A percentile compares a stretch with the other conserved stretches of the same genome.
Evolutionary conservation across 1,140 invertebrate genomes (phyloP).

Genomic region (honey bee (Apis mellifera)): DNA sequence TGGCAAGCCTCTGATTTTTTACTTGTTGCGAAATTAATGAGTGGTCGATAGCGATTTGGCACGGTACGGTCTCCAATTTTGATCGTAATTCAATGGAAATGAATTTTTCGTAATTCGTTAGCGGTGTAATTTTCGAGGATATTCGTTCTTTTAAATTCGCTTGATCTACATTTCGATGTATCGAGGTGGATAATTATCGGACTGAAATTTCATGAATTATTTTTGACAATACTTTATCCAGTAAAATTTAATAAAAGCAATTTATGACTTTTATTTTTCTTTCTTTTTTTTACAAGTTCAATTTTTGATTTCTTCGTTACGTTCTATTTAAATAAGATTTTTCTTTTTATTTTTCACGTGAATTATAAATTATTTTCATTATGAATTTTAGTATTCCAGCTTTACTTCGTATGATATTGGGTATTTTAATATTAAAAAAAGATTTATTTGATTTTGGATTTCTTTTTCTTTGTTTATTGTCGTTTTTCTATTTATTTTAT

Average conservation of each 20-base stretch:
- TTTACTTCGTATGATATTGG: too few species aligned
- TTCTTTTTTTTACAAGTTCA: neutral
- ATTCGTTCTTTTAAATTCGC: neutral
- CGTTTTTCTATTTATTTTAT: too few species aligned
- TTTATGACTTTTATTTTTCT: neutral
- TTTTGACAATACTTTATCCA: neutral
- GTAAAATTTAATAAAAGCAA: neutral
- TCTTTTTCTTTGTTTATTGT: too few species aligned
- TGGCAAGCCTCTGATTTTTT: conserved; percentile 31
- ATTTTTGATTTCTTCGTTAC: neutral
- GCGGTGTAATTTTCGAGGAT: neutral
- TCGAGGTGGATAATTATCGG: neutral
- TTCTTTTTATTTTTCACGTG: too few species aligned
- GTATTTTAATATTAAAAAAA: too few species aligned
- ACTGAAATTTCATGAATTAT: neutral
- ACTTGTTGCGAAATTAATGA: conserved; percentile 53
- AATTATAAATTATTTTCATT: too few species aligned
- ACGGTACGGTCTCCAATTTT: neutral
- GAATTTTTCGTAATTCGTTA: neutral
- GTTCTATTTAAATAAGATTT: too few species aligned
- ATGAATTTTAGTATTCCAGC: too few species aligned
- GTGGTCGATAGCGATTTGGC: conserved; percentile 38
- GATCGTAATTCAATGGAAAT: neutral
- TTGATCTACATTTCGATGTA: neutral
- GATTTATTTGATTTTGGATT: too few species aligned